Evolutionary conservation across 2,113 vertebrate genomes (phyloP).

Genomic region (Chunga burmeisteri): DNA sequence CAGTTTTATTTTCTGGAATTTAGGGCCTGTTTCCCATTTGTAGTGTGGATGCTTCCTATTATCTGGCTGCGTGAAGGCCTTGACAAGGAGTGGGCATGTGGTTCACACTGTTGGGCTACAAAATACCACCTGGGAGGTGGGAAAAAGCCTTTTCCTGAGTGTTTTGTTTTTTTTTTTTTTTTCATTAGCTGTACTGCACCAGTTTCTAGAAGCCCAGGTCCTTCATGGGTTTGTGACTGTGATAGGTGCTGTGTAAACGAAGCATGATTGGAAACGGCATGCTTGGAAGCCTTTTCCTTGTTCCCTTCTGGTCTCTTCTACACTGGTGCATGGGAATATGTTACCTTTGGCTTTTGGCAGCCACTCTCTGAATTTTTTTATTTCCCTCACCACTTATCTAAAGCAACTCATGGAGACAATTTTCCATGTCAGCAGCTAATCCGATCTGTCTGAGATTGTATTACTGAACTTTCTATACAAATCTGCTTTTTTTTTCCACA

Average conservation of each 20-base stretch:
- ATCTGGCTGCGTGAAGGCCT: neutral
- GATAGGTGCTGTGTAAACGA: neutral
- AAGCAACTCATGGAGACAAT: neutral
- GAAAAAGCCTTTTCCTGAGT: neutral
- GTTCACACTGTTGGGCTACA: neutral
- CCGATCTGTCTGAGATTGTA: neutral
- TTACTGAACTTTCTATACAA: neutral
- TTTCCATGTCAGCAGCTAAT: conserved; percentile 20
- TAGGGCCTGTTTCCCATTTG: neutral
- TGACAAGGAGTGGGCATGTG: neutral
- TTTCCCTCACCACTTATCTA: neutral
- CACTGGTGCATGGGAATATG: rapidly evolving
- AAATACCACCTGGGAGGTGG: neutral
- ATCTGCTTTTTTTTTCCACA: neutral
- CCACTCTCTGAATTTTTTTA: neutral
- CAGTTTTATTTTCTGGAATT: neutral
- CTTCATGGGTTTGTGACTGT: neutral
- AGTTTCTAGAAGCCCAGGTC: neutral
- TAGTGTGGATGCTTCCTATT: neutral
- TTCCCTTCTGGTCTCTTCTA: neutral
- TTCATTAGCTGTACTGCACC: neutral
- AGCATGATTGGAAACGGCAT: rapidly evolving
- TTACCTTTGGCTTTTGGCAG: neutral
- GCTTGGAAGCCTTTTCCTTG: neutral
- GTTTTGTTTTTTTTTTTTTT: neutral